Evolutionary conservation across 2,797 vertebrate genomes (phyloP).

Genomic region (Apodemus agrarius): DNA sequence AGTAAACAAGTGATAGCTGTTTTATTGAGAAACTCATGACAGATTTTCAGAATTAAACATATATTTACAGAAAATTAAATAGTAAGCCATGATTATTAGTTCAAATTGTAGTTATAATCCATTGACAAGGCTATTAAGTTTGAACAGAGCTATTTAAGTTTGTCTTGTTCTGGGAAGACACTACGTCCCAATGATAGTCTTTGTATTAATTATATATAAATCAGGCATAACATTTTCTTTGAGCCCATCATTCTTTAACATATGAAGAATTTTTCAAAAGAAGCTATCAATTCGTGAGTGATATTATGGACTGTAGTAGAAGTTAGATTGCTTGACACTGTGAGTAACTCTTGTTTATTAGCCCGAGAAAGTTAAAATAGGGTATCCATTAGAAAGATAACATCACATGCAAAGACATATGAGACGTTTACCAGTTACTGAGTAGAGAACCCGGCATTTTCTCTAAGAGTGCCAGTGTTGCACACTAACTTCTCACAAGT

Average conservation of each 20-base stretch:
- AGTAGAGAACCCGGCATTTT: not conserved
- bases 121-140: not conserved
- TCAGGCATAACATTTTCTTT: not conserved
- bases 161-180: not conserved
- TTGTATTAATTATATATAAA: not conserved
- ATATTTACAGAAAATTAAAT: conserved; percentile 24
- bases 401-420: not conserved
- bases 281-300: not conserved
- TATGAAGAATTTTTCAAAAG: conserved; percentile 35
- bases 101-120: not conserved
- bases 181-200: not conserved
- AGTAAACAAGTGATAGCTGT: not conserved
- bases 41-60: not conserved
- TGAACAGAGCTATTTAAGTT: not conserved
- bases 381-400: not conserved
- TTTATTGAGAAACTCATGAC: conserved; percentile 31
- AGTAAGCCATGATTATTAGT: not conserved
- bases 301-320: not conserved
- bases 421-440: not conserved
- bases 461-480: conserved; percentile 39
- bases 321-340: not conserved
- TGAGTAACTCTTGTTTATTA: conserved; percentile 20
- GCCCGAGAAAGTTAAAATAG: not conserved
- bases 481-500: not conserved
- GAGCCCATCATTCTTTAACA: not conserved